Evolutionary conservation across 1,140 invertebrate genomes (phyloP), one percentile per base, ranked within the genome.

Genomic region (Cotesia glomerata): DNA sequence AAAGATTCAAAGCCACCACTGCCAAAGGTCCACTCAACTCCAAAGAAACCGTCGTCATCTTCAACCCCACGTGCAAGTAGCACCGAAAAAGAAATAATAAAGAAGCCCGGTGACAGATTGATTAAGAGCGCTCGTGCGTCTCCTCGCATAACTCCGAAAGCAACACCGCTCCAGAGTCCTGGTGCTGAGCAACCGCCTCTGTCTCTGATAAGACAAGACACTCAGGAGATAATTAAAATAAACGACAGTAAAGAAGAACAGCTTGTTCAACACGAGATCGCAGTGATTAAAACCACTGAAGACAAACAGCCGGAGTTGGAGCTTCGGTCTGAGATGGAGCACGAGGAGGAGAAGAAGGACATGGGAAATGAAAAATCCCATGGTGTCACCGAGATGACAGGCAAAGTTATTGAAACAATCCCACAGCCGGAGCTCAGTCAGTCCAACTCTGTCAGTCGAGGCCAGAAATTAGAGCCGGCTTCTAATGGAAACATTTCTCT

Each of bases 81-180:
- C 13, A 73, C 64, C 13, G 52, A 79, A 26, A 86, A 86, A 49
- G 73, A 72, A 18, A 59, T 80, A 7, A 45, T 45, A 45, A 86
- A 82, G 74, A 88, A 86, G 75, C 79, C 84, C 8, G 77, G 79
- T 49, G 85, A 87, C 58, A 87, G 86, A 68, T 74, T 82, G 73
- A 77, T 82, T 5, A 88, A 84, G 72, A 86, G 82, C 64, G 78
- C 84, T n/a, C 87, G 84, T 77, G 83, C 86, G 5, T 88, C 87
- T 3, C 86, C 87, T 1, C 83, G 87, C 36, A 80, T 82, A 58
- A 90, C 89, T 13, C 88, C 89, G 5, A 88, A 85, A 73, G 86
- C 87, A 18, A 90, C 89, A 39, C 90, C 90, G 3, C 74, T 90
- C 56, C 89, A 90, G 69, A 90, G 89, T 74, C 90, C 90, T 0